These are phyloP conservation scores for Campoplex nolae DNA, from an alignment of 2,888 invertebrate genomes.

Conservation along the genomic window DNA sequence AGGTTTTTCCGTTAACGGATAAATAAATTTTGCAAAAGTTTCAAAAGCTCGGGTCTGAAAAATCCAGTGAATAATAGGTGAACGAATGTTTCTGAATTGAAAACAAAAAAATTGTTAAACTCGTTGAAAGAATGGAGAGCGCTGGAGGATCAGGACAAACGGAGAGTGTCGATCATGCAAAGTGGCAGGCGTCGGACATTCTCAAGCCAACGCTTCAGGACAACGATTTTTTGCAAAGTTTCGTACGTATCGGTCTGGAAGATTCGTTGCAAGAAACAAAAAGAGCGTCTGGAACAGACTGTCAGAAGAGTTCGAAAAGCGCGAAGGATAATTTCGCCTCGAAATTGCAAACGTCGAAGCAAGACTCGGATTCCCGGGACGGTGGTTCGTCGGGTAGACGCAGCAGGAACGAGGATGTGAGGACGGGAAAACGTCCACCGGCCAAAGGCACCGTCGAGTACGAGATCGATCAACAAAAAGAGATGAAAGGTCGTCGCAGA, in stretches of 20 bases:
- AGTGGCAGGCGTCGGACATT: slow-evolving; percentile 86
- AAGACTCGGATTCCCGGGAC: slow-evolving; percentile 61
- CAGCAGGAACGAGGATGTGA: slow-evolving; percentile 55
- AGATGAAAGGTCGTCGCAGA: slow-evolving; percentile 80
- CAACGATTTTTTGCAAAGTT: slow-evolving; percentile 92
- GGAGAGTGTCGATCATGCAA: slow-evolving; percentile 77
- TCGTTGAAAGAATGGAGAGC: slow-evolving; percentile 45
- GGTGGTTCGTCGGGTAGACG: slow-evolving; percentile 48
- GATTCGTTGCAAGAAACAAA: slow-evolving; percentile 76
- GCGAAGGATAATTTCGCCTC: slow-evolving; percentile 53
- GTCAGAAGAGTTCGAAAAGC: slow-evolving; percentile 54
- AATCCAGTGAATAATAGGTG: slow-evolving; percentile 3
- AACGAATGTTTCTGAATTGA: neutral
- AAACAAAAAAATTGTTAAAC: slow-evolving; percentile 13
- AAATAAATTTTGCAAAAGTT: neutral
- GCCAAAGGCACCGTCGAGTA: slow-evolving; percentile 75
- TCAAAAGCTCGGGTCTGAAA: neutral
- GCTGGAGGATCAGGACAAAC: slow-evolving; percentile 27
- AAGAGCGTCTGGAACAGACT: slow-evolving; percentile 29
- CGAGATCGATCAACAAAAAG: slow-evolving; percentile 79
- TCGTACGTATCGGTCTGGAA: slow-evolving; percentile 89
- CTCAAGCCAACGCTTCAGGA: slow-evolving; percentile 89
- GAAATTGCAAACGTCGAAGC: slow-evolving; percentile 48
- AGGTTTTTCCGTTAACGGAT: neutral
- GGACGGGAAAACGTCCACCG: slow-evolving; percentile 53